Base-by-base conservation (phyloP, 2,113 vertebrate genomes). In the Canis aureus region DNA sequence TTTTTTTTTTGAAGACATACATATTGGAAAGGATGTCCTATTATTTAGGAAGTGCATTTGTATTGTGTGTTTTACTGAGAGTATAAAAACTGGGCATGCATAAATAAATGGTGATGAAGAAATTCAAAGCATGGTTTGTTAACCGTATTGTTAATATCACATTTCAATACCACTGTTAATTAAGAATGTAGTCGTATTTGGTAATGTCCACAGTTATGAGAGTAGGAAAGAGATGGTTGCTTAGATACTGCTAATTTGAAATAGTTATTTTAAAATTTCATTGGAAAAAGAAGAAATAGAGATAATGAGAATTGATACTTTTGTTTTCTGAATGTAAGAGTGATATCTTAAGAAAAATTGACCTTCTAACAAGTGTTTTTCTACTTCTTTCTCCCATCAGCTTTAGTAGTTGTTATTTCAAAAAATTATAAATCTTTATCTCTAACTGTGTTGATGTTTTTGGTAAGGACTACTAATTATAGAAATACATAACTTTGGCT, bases 231-330 rank as follows among this genome's bases (percentile, higher is more conserved):
- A 80, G 43, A 15, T 80, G 82, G 86, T 96, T 96, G 97, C 89
- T 96, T 93, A 71, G 94, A 93, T 89, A 95, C 64, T 85, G 85
- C n/a, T 91, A 76, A 97, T 97, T 96, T 97, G 20, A 22, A 95
- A 13, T 74, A 43, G 59, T 92, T 89, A 93, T 85, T 93, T 97
- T 94, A 95, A 91, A 94, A 67, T 79, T 92, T 73, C 59, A 78
- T n/a, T 71, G 53, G 59, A 71, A 83, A 97, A 89, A 80, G 35
- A 82, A 88, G 67, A 96, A 85, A 74, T 69, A 11, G 49, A 62
- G 23, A 29, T 83, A 84, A 89, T 91, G 35, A 74, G 43, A 88
- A 62, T 22, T 62, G 71, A 53, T 88, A 38, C 8, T 91, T 93
- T 95, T 57, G n/a, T 83, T 87, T 97, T 95, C 71, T 93, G 49